A percentile compares a stretch with the other conserved stretches of the same genome.
Conservation (phyloP, 2,888 invertebrate species). For the Sturmia bella region DNA sequence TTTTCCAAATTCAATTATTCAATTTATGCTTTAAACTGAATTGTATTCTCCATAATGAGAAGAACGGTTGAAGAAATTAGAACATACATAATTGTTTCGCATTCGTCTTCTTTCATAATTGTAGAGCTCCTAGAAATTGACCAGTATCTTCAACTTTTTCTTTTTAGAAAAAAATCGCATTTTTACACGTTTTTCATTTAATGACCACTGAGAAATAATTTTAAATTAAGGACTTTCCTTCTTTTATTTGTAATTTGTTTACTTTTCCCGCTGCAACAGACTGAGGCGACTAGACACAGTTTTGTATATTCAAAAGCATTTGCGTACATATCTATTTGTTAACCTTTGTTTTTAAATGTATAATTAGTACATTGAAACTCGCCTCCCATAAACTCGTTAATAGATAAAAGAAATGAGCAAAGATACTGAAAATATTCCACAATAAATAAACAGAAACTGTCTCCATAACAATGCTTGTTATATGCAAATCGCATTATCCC, state of each 20-base stretch:
- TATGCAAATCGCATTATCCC: constrained; percentile 43
- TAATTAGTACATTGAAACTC: constrained; percentile 9
- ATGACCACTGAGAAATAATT: constrained; percentile 55
- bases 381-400: constrained; percentile 46
- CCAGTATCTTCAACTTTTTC: too few species aligned
- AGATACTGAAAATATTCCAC: constrained; percentile 48
- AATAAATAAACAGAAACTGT: constrained; percentile 32
- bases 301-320: too few species aligned
- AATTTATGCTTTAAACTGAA: too few species aligned
- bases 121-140: too few species aligned
- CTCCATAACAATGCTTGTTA: constrained; percentile 55
- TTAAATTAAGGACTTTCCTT: constrained; percentile 34
- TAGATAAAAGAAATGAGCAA: constrained; percentile 48
- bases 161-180: constrained; percentile 28
- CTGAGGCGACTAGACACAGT: constrained; percentile 23
- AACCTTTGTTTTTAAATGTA: constrained; percentile 46
- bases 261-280: neutral
- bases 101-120: too few species aligned
- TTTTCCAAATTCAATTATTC: too few species aligned
- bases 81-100: too few species aligned
- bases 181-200: constrained; percentile 58
- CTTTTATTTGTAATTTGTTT: constrained; percentile 34
- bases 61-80: too few species aligned
- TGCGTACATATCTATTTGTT: constrained; percentile 27
- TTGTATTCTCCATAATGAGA: too few species aligned